Evolutionary conservation across 1,140 invertebrate species (phyloP).

Genomic region (Steinernema feltiae): DNA sequence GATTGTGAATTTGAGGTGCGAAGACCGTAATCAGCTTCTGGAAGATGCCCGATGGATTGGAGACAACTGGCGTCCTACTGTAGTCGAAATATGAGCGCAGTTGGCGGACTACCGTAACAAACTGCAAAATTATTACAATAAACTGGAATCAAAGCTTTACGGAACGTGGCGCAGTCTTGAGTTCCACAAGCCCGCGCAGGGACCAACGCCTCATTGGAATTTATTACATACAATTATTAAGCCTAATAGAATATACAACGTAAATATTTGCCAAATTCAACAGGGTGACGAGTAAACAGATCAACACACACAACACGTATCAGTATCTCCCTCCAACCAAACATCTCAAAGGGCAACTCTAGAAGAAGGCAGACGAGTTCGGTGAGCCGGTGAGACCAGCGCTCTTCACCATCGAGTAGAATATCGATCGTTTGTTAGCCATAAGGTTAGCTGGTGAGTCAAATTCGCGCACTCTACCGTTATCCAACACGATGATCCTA

Average conservation of each 20-base stretch:
- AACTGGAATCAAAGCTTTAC: no score
- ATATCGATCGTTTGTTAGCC: conserved; percentile 43
- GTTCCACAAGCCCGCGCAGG: no score
- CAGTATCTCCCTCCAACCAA: neutral
- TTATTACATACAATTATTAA: neutral
- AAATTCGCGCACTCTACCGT: conserved; percentile 60
- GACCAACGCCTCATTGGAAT: no score
- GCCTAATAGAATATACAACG: neutral
- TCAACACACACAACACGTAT: neutral
- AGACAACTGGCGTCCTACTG: neutral
- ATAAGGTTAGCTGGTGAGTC: conserved; percentile 59
- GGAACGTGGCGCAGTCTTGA: no score
- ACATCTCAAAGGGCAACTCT: neutral
- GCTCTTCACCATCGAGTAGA: conserved; percentile 55
- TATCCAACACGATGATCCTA: conserved; percentile 61
- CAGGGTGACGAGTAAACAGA: neutral
- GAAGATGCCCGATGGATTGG: neutral
- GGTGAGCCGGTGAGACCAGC: conserved; percentile 32
- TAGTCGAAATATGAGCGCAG: no score
- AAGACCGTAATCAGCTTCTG: neutral
- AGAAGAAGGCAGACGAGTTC: neutral
- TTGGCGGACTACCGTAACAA: no score
- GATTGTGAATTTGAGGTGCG: neutral
- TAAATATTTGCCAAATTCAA: neutral
- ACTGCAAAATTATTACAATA: no score